phyloP scores from a whole-genome alignment of 1,140 invertebrate species.

The Pissodes strobi region DNA sequence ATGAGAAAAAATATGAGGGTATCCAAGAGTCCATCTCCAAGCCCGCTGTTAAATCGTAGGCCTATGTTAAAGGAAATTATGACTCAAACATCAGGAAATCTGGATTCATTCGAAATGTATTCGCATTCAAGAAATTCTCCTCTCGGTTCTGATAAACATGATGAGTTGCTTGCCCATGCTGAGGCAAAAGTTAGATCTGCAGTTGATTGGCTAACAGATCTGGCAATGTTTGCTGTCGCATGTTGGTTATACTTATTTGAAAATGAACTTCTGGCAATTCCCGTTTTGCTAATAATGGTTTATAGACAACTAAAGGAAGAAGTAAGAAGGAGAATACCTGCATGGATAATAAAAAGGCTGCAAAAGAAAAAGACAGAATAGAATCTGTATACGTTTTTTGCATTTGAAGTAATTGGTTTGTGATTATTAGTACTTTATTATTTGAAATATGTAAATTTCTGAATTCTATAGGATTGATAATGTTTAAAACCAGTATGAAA shows the following conservation, averaged over 20 bases:
- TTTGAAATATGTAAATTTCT: background rate
- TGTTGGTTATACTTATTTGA: slow-evolving; percentile 79
- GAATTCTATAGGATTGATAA: background rate
- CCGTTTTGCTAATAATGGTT: slow-evolving; percentile 73
- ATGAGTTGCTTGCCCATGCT: slow-evolving; percentile 53
- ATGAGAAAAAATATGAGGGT: slow-evolving; percentile 22
- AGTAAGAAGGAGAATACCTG: slow-evolving; percentile 56
- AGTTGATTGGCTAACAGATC: slow-evolving; percentile 70
- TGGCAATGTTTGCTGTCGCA: slow-evolving; percentile 71
- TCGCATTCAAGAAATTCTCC: slow-evolving; percentile 6
- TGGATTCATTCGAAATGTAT: slow-evolving; percentile 35
- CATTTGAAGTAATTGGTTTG: background rate
- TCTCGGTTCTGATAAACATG: slow-evolving; percentile 12
- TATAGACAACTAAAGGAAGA: slow-evolving; percentile 74
- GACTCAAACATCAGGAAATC: slow-evolving; percentile 50
- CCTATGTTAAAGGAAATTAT: slow-evolving; percentile 50
- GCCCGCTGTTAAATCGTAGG: slow-evolving; percentile 26
- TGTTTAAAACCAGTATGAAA: background rate
- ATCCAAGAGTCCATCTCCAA: slow-evolving; percentile 16
- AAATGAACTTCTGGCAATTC: slow-evolving; percentile 74
- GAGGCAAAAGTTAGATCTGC: slow-evolving; percentile 68
- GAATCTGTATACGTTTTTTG: background rate
- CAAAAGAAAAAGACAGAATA: slow-evolving; percentile 1
- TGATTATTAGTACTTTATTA: background rate
- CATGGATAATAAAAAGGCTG: slow-evolving; percentile 41